Percentiles rank a stretch among this genome's conserved stretches.
phyloP scores from a whole-genome alignment of 1,140 invertebrate genomes.

The Brachionus calyciflorus region DNA sequence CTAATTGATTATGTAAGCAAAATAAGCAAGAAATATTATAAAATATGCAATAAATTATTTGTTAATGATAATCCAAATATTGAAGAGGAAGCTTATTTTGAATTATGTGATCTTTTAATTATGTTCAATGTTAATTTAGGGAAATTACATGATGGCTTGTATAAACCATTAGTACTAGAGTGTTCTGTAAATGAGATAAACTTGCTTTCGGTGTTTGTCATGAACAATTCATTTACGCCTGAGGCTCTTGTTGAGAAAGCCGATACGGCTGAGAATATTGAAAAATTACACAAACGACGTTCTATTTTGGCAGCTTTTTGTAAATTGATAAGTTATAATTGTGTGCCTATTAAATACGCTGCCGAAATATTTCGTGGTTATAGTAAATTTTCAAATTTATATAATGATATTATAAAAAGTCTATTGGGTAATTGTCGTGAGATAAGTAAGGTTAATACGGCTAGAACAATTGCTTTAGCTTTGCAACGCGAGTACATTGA shows the following conservation, averaged over 20 bases:
- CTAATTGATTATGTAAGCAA: conserved; percentile 11
- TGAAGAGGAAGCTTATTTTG: conserved; percentile 74
- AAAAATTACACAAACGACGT: conserved; percentile 88
- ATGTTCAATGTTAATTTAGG: conserved; percentile 84
- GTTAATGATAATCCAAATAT: conserved; percentile 33
- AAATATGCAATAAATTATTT: conserved; percentile 46
- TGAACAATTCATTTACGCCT: conserved; percentile 80
- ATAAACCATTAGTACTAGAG: conserved; percentile 47
- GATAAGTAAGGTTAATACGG: conserved; percentile 94
- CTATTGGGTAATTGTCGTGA: conserved; percentile 92
- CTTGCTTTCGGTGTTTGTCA: conserved; percentile 50
- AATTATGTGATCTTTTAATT: conserved; percentile 90
- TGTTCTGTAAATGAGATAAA: conserved; percentile 47
- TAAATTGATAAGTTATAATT: conserved; percentile 95
- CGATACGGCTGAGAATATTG: conserved; percentile 89
- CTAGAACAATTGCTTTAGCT: conserved; percentile 86
- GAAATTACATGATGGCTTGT: conserved; percentile 59
- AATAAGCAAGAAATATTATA: conserved; percentile 47
- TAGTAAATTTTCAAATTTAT: conserved; percentile 96
- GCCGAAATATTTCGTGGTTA: conserved; percentile 95
- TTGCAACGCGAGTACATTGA: conserved; percentile 65
- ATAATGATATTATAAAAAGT: conserved; percentile 98
- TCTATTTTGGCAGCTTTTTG: conserved; percentile 94
- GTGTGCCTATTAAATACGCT: conserved; percentile 83
- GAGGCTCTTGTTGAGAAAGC: conserved; percentile 17